Conservation (phyloP, 2,888 invertebrate genomes). For the Heteropelma amictum region DNA sequence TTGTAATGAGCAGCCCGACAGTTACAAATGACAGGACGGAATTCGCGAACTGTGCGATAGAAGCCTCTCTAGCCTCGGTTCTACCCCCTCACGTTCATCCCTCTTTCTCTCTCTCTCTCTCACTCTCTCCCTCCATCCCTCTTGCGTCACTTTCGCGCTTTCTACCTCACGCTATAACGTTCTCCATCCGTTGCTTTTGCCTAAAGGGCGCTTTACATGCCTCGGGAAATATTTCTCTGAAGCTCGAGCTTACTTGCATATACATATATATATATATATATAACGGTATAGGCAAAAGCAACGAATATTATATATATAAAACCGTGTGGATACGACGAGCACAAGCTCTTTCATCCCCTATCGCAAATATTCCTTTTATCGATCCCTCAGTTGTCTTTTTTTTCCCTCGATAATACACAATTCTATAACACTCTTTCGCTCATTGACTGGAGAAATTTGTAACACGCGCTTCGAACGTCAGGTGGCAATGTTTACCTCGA, state of each 20-base stretch:
- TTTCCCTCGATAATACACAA: conserved; percentile 11
- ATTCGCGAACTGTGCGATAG: conserved; percentile 77
- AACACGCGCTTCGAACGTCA: neutral
- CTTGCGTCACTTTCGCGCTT: conserved; percentile 49
- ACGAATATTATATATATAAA: neutral
- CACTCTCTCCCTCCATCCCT: conserved; percentile 28
- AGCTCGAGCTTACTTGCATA: conserved; percentile 26
- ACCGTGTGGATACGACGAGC: neutral
- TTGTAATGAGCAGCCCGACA: conserved; percentile 78
- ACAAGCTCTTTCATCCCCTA: conserved; percentile 47
- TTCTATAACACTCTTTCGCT: conserved; percentile 8
- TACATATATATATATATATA: neutral
- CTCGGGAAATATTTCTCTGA: conserved; percentile 52
- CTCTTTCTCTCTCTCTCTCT: conserved; percentile 28
- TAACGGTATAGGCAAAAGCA: too few relatives aligned
- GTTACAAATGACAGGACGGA: conserved; percentile 79
- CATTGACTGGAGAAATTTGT: neutral
- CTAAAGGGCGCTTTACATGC: conserved; percentile 75
- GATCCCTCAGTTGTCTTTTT: conserved; percentile 12
- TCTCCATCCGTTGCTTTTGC: conserved; percentile 58
- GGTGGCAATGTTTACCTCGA: neutral
- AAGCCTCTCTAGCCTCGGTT: conserved; percentile 66
- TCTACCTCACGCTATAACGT: conserved; percentile 44
- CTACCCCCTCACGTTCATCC: conserved; percentile 36
- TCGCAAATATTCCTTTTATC: conserved; percentile 37